Evolutionary conservation across 2,797 vertebrate genomes (phyloP).

Genomic region (Cyclura pinguis): DNA sequence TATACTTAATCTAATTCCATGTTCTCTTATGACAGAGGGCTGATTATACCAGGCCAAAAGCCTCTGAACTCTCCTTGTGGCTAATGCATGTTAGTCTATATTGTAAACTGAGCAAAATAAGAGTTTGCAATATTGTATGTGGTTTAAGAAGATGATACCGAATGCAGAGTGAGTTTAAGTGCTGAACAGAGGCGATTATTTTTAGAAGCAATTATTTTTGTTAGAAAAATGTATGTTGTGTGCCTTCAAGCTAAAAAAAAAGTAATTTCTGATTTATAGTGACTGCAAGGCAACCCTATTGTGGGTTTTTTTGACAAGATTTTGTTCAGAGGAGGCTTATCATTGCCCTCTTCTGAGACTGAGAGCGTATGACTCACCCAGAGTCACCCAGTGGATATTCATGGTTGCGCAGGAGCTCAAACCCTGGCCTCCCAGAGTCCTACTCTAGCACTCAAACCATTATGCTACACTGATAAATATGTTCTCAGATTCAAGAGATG

Average conservation of each 20-base stretch:
- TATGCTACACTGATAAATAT: not conserved
- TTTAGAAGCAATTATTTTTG: not conserved
- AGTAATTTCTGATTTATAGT: no score
- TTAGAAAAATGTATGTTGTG: not conserved
- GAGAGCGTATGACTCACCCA: no score
- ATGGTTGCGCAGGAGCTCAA: no score
- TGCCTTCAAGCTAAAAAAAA: no score
- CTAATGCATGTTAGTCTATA: not conserved
- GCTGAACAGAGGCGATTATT: not conserved
- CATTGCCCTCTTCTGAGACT: no score
- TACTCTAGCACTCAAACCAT: no score
- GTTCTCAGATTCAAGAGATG: not conserved
- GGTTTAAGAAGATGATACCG: not conserved
- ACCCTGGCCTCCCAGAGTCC: no score
- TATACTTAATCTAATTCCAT: slow-evolving; percentile 2
- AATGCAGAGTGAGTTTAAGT: not conserved
- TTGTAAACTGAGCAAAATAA: not conserved
- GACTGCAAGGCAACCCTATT: no score
- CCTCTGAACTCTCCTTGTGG: not conserved
- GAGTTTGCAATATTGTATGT: not conserved
- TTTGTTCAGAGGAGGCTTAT: no score
- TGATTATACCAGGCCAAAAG: not conserved
- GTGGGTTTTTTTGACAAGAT: no score
- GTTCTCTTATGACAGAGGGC: not conserved
- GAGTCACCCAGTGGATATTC: no score